Percentiles rank a stretch among this genome's conserved stretches.
These are phyloP conservation scores for Emys orbicularis DNA, from an alignment of 2,797 vertebrate genomes.

Conservation along the genomic window DNA sequence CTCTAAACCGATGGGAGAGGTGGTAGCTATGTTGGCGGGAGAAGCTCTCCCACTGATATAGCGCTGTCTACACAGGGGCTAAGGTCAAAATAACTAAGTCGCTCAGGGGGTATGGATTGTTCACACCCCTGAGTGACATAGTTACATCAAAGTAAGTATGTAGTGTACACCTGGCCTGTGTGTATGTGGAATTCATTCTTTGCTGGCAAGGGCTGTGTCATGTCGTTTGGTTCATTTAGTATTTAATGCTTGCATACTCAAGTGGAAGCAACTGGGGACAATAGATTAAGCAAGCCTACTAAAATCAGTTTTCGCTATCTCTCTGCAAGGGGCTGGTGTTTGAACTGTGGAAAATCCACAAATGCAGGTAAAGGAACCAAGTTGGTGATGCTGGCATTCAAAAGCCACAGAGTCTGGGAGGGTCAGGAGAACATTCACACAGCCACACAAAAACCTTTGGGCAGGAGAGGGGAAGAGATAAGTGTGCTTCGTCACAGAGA, in stretches of 20 bases:
- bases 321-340: neutral
- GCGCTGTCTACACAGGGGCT: no score
- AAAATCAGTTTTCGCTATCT: neutral
- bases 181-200: neutral
- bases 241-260: neutral
- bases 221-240: neutral
- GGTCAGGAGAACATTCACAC: neutral
- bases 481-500: neutral
- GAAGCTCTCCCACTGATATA: no score
- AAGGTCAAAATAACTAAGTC: no score
- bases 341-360: neutral
- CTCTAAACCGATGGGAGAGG: no score
- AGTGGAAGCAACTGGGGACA: neutral
- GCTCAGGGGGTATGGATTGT: no score
- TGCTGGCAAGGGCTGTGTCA: neutral
- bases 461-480: neutral
- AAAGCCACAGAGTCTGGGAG: neutral
- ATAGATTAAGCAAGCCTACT: neutral
- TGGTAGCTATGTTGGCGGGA: no score
- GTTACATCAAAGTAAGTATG: neutral
- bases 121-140: no score
- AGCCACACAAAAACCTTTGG: neutral
- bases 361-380: neutral
- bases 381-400: neutral
- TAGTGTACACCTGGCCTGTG: neutral